Conservation (phyloP, 2,797 vertebrate genomes). For the Psittacula derbiana region DNA sequence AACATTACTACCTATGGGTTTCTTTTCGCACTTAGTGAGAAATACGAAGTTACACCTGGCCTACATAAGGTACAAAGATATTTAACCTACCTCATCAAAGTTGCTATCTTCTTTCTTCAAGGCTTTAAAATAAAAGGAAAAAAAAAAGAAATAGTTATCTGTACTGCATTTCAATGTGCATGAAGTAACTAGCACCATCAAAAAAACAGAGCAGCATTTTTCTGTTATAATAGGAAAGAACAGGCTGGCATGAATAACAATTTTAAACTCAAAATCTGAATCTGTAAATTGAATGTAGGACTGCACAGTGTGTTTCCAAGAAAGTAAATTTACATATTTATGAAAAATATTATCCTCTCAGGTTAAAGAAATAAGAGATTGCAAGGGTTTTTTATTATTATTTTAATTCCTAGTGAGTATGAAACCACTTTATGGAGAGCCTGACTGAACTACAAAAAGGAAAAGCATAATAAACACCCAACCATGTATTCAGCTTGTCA, state of each 20-base stretch:
- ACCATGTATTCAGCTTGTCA: neutral
- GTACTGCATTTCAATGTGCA: slow-evolving; percentile 28
- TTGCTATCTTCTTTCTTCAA: slow-evolving; percentile 93
- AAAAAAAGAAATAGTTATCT: slow-evolving; percentile 66
- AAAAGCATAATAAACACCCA: neutral
- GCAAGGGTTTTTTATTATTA: neutral
- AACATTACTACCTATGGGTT: neutral
- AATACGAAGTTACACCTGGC: neutral
- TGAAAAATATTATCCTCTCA: slow-evolving; percentile 51
- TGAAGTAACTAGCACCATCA: slow-evolving; percentile 20
- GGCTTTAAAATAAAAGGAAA: slow-evolving; percentile 81
- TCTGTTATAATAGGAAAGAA: slow-evolving; percentile 52
- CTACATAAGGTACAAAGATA: slow-evolving; percentile 22
- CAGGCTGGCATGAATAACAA: slow-evolving; percentile 44
- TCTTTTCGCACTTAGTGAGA: neutral
- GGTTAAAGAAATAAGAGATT: neutral
- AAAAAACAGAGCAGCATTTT: slow-evolving; percentile 4
- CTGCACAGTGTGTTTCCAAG: slow-evolving; percentile 14
- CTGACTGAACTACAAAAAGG: slow-evolving; percentile 21
- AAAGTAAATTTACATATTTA: slow-evolving; percentile 64
- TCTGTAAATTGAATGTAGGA: slow-evolving; percentile 24
- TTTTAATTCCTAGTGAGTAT: neutral
- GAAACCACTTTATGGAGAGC: slow-evolving; percentile 9
- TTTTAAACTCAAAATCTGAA: slow-evolving; percentile 49
- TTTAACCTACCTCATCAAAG: slow-evolving; percentile 89